phyloP scores from a whole-genome alignment of 2,888 invertebrate species.

The Hydrotaea diabolus region DNA sequence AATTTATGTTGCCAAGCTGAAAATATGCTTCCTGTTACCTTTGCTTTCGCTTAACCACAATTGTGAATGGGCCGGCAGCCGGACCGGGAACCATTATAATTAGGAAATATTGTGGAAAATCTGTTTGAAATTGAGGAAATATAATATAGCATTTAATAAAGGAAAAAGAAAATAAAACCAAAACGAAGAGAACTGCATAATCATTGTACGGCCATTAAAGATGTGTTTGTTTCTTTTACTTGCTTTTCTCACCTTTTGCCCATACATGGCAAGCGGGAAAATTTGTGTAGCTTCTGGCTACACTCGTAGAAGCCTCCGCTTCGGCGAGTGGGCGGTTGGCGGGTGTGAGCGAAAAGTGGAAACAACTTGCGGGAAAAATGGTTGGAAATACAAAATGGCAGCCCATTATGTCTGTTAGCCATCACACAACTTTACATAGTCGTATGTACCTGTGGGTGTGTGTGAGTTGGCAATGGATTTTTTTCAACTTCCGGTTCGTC shows the following conservation, averaged over 20 bases:
- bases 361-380: conserved; percentile 36
- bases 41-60: conserved; percentile 26
- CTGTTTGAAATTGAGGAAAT: conserved; percentile 71
- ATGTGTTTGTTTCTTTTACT: conserved; percentile 19
- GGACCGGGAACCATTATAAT: conserved; percentile 71
- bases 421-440: conserved; percentile 54
- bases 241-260: conserved; percentile 54
- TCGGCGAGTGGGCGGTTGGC: conserved; percentile 35
- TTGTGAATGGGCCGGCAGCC: background rate
- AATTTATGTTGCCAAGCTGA: conserved; percentile 59
- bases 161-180: background rate
- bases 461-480: conserved; percentile 49
- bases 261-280: conserved; percentile 3
- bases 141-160: conserved; percentile 69
- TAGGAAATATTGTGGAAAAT: conserved; percentile 75
- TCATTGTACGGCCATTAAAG: conserved; percentile 35
- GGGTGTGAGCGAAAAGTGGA: conserved; percentile 47
- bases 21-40: conserved; percentile 65
- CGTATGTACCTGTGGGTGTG: conserved; percentile 49
- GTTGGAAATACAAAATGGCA: conserved; percentile 66
- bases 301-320: conserved; percentile 31
- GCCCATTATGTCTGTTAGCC: conserved; percentile 59
- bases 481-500: conserved; percentile 73
- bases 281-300: conserved; percentile 56
- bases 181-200: background rate